Percentiles rank a stretch among this genome's conserved stretches.
These are phyloP conservation scores for Zaprionus capensis DNA, from an alignment of 1,140 invertebrate species.

Conservation along the genomic window DNA sequence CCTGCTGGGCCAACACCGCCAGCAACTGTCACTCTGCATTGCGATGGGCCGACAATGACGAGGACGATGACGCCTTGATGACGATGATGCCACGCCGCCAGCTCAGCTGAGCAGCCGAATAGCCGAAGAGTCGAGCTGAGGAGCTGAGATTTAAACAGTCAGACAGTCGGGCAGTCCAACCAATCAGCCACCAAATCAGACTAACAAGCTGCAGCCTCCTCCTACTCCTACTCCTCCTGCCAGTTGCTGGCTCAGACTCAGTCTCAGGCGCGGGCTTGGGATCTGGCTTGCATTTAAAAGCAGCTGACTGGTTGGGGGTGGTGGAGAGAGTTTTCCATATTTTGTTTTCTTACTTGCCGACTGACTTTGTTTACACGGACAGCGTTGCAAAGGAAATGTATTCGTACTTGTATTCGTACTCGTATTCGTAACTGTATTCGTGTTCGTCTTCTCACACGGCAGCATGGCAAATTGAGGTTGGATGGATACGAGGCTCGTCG, in stretches of 20 bases:
- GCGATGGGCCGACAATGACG: constrained; percentile 55
- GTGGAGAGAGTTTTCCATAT: constrained; percentile 54
- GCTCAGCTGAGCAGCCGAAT: too few relatives aligned
- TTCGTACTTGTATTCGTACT: background rate
- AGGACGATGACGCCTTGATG: constrained; percentile 59
- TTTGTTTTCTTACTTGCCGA: constrained; percentile 74
- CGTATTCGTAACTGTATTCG: background rate
- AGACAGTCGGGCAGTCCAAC: constrained; percentile 48
- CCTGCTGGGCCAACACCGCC: constrained; percentile 32
- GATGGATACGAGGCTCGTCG: constrained; percentile 57
- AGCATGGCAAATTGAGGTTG: constrained; percentile 67
- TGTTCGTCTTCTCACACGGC: background rate
- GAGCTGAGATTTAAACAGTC: constrained; percentile 54
- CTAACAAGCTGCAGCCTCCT: constrained; percentile 64
- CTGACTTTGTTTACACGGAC: constrained; percentile 77
- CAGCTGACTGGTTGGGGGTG: constrained; percentile 45
- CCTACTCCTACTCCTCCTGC: background rate
- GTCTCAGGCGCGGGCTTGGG: constrained; percentile 8
- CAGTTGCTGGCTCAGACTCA: background rate
- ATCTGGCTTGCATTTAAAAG: constrained; percentile 73
- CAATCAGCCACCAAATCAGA: constrained; percentile 79
- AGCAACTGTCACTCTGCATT: constrained; percentile 51
- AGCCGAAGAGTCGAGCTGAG: constrained; percentile 18
- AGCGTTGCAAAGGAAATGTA: constrained; percentile 37
- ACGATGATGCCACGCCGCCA: constrained; percentile 6